Conservation (phyloP, 2,888 invertebrate species). For the Lasioglossum zephyrum region DNA sequence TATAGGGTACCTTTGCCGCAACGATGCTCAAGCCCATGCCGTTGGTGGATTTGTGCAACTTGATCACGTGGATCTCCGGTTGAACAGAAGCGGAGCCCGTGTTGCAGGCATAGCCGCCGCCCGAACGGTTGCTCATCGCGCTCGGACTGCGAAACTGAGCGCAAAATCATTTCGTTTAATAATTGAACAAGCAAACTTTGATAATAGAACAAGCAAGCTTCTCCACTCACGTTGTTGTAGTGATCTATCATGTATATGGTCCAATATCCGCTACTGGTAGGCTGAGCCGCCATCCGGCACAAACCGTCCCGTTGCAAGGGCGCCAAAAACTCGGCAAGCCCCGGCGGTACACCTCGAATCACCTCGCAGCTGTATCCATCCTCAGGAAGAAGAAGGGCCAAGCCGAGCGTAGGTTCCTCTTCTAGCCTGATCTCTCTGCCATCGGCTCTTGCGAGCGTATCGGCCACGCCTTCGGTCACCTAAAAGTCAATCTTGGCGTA, state of each 20-base stretch:
- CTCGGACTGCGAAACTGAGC: constrained; percentile 88
- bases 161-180: not conserved
- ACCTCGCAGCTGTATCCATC: constrained; percentile 99
- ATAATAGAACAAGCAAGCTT: not conserved
- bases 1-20: constrained; percentile 92
- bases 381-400: constrained; percentile 97
- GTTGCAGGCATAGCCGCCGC: constrained; percentile 84
- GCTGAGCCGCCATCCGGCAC: constrained; percentile 95
- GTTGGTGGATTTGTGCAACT: constrained; percentile 96
- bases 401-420: constrained; percentile 95
- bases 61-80: constrained; percentile 93
- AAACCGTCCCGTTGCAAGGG: constrained; percentile 94
- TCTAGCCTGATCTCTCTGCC: constrained; percentile 95
- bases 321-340: constrained; percentile 93
- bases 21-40: constrained; percentile 99
- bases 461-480: constrained; percentile 95
- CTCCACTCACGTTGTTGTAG: constrained; percentile 85
- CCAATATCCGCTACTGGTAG: constrained; percentile 96
- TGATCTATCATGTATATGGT: constrained; percentile 94
- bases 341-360: constrained; percentile 96
- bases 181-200: not conserved
- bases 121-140: constrained; percentile 87
- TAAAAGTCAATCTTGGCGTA: constrained; percentile 76
- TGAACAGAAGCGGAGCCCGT: constrained; percentile 84
- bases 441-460: constrained; percentile 95